phyloP scores from a whole-genome alignment of 2,113 vertebrate genomes.

The Tragelaphus scriptus region DNA sequence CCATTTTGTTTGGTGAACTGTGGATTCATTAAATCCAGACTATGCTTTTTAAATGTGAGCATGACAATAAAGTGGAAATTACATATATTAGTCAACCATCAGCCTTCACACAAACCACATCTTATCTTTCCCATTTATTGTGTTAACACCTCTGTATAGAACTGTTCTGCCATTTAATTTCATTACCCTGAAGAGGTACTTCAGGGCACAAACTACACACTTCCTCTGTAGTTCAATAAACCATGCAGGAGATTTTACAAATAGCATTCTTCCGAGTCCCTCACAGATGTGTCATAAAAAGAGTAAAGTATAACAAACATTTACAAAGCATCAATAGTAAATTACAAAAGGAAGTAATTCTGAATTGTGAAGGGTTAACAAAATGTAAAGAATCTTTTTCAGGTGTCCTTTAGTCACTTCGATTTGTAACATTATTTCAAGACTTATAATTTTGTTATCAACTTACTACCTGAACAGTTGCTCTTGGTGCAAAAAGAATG shows the following conservation, averaged over 20 bases:
- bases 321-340: not conserved
- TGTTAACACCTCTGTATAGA: not conserved
- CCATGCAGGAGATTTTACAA: not conserved
- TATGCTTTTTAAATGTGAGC: not conserved
- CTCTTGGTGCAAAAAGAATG: slow-evolving; percentile 94
- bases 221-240: not conserved
- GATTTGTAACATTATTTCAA: not conserved
- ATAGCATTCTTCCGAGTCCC: not conserved
- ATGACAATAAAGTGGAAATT: not conserved
- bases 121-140: not conserved
- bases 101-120: not conserved
- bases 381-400: not conserved
- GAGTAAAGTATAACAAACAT: not conserved
- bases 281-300: not conserved
- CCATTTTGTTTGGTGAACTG: not conserved
- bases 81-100: not conserved
- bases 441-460: not conserved
- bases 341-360: not conserved
- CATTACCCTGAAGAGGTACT: not conserved
- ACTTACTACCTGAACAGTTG: slow-evolving; percentile 83
- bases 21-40: not conserved
- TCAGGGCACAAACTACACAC: not conserved
- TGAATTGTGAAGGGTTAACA: not conserved
- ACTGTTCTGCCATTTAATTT: not conserved
- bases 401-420: not conserved